Conservation (phyloP, 2,888 invertebrate species). For the Mythimna ferrago region DNA sequence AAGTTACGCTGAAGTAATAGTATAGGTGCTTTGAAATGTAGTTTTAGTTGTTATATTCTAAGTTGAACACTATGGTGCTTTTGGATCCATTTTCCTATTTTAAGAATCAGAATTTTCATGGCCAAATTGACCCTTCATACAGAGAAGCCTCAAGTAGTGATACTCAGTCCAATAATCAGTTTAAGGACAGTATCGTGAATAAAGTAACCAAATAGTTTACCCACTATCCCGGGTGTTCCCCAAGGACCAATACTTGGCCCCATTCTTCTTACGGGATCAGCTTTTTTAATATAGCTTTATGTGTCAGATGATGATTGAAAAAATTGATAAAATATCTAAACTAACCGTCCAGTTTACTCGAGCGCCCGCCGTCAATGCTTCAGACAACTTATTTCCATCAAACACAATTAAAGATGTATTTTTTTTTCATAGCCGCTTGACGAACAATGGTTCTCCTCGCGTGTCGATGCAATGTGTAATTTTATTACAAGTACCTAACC, state of each 20-base stretch:
- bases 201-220: background rate
- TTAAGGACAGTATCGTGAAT: background rate
- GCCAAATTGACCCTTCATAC: background rate
- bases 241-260: slow-evolving; percentile 18
- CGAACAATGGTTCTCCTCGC: slow-evolving; percentile 70
- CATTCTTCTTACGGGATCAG: background rate
- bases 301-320: background rate
- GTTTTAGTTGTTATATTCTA: background rate
- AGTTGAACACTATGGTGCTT: background rate
- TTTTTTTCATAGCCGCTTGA: slow-evolving; percentile 53
- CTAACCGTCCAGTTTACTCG: background rate
- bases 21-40: background rate
- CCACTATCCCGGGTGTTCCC: background rate
- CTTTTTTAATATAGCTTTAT: background rate
- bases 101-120: background rate
- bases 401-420: slow-evolving; percentile 66
- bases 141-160: background rate
- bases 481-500: slow-evolving; percentile 67
- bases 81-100: background rate
- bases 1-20: background rate
- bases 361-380: slow-evolving; percentile 18
- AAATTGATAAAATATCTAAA: background rate
- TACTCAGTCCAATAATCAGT: background rate
- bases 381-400: slow-evolving; percentile 45
- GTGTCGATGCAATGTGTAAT: slow-evolving; percentile 71